Evolutionary conservation across 1,140 invertebrate species (phyloP).

Genomic region (Parapsyche elsis): DNA sequence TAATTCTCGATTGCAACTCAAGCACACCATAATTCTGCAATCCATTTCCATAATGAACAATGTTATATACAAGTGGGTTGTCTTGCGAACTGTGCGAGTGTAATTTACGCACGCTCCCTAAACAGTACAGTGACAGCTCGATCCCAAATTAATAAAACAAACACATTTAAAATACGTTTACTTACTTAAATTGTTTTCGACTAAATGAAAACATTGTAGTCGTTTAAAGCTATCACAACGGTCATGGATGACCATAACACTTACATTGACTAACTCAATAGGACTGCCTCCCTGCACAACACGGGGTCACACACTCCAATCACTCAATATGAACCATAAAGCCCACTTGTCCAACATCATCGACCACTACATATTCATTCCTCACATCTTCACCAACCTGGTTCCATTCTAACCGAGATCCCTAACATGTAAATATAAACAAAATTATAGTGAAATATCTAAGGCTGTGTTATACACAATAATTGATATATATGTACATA

Average conservation of each 20-base stretch:
- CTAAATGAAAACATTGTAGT: constrained; percentile 47
- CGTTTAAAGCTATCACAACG: constrained; percentile 57
- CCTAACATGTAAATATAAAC: constrained; percentile 52
- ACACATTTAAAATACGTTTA: constrained; percentile 51
- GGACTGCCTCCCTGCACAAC: constrained; percentile 34
- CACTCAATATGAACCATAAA: constrained; percentile 22
- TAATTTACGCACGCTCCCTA: constrained; percentile 9
- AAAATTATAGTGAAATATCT: constrained; percentile 50
- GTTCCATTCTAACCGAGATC: constrained; percentile 33
- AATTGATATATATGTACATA: constrained; percentile 44
- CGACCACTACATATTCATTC: constrained; percentile 33
- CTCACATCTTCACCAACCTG: constrained; percentile 37
- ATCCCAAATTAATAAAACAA: constrained; percentile 44
- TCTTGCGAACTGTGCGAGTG: constrained; percentile 36
- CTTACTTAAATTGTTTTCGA: constrained; percentile 55
- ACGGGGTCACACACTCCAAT: constrained; percentile 32
- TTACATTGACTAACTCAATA: constrained; percentile 48
- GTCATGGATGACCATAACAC: constrained; percentile 47
- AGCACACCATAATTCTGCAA: constrained; percentile 44
- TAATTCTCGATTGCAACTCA: constrained; percentile 47
- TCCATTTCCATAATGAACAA: constrained; percentile 44
- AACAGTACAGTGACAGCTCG: constrained; percentile 45
- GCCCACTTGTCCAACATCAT: constrained; percentile 27
- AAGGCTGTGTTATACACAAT: constrained; percentile 55
- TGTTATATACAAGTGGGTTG: constrained; percentile 40